phyloP scores from a whole-genome alignment of 2,888 invertebrate genomes.

The Phytoseiulus persimilis region DNA sequence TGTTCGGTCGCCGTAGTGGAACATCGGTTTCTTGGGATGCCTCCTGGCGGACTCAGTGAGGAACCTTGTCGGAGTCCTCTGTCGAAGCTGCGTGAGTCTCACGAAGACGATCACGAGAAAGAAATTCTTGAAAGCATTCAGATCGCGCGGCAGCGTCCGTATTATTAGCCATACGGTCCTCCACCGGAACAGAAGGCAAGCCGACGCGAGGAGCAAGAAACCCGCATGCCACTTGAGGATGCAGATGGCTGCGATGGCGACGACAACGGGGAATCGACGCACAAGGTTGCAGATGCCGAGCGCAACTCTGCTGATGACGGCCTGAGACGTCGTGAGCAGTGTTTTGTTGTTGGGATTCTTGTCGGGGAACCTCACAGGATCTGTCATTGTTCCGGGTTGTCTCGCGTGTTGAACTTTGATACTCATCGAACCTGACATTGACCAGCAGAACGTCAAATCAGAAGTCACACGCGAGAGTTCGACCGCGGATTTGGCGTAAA shows the following conservation, averaged over 20 bases:
- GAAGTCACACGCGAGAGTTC: neutral
- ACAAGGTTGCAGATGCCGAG: neutral
- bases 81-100: neutral
- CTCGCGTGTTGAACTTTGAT: neutral
- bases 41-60: neutral
- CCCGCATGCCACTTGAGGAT: neutral
- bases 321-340: neutral
- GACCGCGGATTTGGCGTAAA: neutral
- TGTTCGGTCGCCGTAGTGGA: neutral
- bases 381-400: neutral
- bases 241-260: neutral
- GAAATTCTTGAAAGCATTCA: neutral
- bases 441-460: neutral
- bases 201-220: neutral
- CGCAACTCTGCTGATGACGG: neutral
- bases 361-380: neutral
- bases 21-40: neutral
- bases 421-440: neutral
- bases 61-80: neutral
- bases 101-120: neutral
- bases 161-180: neutral
- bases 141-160: slow-evolving; percentile 1
- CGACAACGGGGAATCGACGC: neutral
- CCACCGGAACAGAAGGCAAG: neutral
- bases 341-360: neutral